Evolutionary conservation across 2,888 invertebrate genomes (phyloP).

Genomic region (Conomelus anceps): DNA sequence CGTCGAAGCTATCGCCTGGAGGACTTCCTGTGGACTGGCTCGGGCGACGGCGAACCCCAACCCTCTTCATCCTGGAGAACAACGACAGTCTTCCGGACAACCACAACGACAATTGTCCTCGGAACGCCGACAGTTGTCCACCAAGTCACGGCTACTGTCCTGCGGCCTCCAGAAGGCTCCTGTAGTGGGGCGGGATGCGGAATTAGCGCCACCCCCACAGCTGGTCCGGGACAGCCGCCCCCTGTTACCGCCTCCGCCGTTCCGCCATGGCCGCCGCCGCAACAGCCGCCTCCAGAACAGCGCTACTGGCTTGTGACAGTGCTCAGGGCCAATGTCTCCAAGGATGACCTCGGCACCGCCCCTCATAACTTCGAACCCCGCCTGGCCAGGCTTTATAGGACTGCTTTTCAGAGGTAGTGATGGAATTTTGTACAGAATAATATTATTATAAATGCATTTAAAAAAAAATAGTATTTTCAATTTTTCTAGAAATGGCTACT

Average conservation of each 20-base stretch:
- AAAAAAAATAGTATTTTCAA: no score
- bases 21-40: slow-evolving; percentile 86
- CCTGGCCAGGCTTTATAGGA: slow-evolving; percentile 68
- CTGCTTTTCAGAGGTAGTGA: slow-evolving; percentile 67
- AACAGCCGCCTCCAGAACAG: slow-evolving; percentile 31
- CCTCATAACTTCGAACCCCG: slow-evolving; percentile 60
- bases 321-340: slow-evolving; percentile 32
- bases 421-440: not conserved
- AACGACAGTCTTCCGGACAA: slow-evolving; percentile 56
- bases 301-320: slow-evolving; percentile 74
- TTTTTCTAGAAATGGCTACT: no score
- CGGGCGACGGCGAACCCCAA: slow-evolving; percentile 60
- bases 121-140: slow-evolving; percentile 18
- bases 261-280: slow-evolving; percentile 26
- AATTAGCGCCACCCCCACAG: slow-evolving; percentile 15
- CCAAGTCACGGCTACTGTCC: not conserved
- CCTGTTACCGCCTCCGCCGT: slow-evolving; percentile 11
- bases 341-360: slow-evolving; percentile 26
- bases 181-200: not conserved
- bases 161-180: not conserved
- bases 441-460: no score
- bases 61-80: slow-evolving; percentile 43
- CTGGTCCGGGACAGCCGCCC: not conserved
- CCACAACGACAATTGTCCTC: slow-evolving; percentile 47
- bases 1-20: slow-evolving; percentile 54